Base-by-base conservation (phyloP, 2,888 invertebrate genomes). In the Uropetala carovei region DNA sequence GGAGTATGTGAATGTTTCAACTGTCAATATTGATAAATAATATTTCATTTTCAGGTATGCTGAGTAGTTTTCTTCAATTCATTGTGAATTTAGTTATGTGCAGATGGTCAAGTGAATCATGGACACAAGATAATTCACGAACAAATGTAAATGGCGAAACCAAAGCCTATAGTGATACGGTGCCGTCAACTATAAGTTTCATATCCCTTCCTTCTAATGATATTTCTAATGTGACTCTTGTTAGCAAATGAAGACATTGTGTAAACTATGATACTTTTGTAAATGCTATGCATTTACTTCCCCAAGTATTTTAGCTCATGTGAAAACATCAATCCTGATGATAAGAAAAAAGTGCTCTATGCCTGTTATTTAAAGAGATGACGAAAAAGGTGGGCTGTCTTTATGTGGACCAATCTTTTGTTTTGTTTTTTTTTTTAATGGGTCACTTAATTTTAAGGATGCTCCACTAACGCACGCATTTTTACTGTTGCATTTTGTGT, bases 31-130 rank as follows among this genome's bases (percentile, higher is more conserved):
- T 27, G 18, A 56, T n/a, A n/a, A 3, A 18, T 18, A 57, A 18
- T 11, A 18, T 89, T 89, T n/a, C 43, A 30, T 68, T 68, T 43
- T n/a, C 89, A 89, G 89, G 89, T 10, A 89, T 89, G 89, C n/a
- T 89, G 89, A 89, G 68, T 16, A 68, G 89, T 89, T 60, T 64
- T 43, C 43, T 89, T 27, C 18, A 64, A 5, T 89, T 59, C n/a
- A 43, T 89, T 43, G 60, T 64, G 16, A 64, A 60, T 89, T 14
- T 89, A 68, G 22, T 89, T 89, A n/a, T 64, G 43, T 64, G 64
- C 43, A 64, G n/a, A 27, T 18, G 43, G 30, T 16, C 30, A 43
- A 18, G 30, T 5, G 64, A 64, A 18, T 11, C 43, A 18, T 83
- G n/a, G 14, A 13, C 60, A 18, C n/a, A 64, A 43, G 64, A 64